Base-by-base conservation (phyloP, 2,888 invertebrate genomes). In the Antheraea assamensis region DNA sequence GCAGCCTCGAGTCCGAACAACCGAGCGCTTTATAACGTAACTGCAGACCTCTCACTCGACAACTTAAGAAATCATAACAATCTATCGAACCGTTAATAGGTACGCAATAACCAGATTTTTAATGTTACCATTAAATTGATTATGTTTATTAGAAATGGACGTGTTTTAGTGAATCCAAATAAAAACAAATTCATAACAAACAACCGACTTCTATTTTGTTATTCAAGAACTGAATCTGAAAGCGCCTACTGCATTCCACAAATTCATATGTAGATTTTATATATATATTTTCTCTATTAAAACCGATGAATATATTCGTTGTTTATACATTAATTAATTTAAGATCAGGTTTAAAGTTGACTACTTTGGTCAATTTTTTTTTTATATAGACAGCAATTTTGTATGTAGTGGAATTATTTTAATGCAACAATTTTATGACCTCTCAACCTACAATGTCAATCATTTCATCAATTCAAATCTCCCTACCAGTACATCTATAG, bases 61-160 rank as follows among this genome's bases (percentile, higher is more conserved):
- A 71, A 71, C 71, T 52, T 52, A 55, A 31, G 71, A 71, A 71
- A 71, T 55, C 19, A 52, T 49, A 30, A 68, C 68, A 35, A 27
- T 19, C 68, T 68, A 68, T 68, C 68, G 68, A 68, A 35, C 35
- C 15, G 35, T 35, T 35, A 35, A 31, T 68, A n/a, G n/a, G n/a
- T n/a, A 68, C 35, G 68, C 68, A 68, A 68, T 68, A 68, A 64
- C 61, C 30, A 17, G 61, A 30, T 64, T 30, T 58, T 64, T 64
- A 30, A 64, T 64, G 3, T 4, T 17, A 27, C 30, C 30, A 64
- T 64, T 15, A 64, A 27, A 64, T 30, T 30, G 30, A 64, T 64
- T 27, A 61, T 27, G 13, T 5, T 15, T 17, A 64, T n/a, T 17
- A 27, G 13, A 30, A n/a, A n/a, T n/a, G n/a, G n/a, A n/a, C n/a